phyloP scores from a whole-genome alignment of 64 coral and sea anemone genomes.

The Pocillopora damicornis region DNA sequence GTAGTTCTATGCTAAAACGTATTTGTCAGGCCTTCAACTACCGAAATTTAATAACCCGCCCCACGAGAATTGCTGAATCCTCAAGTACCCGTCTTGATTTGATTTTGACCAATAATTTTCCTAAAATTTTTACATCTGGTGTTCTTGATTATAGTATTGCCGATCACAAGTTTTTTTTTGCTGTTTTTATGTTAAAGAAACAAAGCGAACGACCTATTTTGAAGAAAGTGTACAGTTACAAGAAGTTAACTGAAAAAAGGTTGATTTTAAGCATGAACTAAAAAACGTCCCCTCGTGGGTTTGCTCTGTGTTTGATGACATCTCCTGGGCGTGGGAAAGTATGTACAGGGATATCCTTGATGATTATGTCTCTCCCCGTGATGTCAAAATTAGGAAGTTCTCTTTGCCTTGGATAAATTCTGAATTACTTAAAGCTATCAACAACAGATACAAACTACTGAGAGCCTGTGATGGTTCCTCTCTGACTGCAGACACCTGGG shows the following conservation, averaged over 20 bases:
- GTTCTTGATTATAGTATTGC: slow-evolving; percentile 13
- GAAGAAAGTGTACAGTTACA: slow-evolving; percentile 2
- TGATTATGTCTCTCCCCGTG: no score
- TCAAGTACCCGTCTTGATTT: slow-evolving; percentile 14
- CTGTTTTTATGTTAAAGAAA: slow-evolving; percentile 17
- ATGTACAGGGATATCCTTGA: no score
- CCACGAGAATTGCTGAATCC: slow-evolving; percentile 3
- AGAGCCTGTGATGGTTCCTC: no score
- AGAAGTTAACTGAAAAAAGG: background rate
- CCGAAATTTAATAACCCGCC: background rate
- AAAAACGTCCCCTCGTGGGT: no score
- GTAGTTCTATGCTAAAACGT: slow-evolving; percentile 5
- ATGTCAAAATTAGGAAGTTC: no score
- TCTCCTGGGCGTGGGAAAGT: no score
- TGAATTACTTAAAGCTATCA: no score
- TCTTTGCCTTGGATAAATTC: no score
- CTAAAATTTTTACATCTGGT: slow-evolving; percentile 2
- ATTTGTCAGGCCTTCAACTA: background rate
- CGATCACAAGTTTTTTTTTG: slow-evolving; percentile 3
- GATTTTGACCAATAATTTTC: slow-evolving; percentile 1
- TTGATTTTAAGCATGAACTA: no score
- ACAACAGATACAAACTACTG: no score
- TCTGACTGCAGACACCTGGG: no score
- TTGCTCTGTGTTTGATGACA: no score
- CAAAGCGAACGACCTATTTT: background rate